Evolutionary conservation across 2,113 vertebrate genomes (phyloP), one percentile per base, ranked within the genome.

Genomic region (Mustela lutreola): DNA sequence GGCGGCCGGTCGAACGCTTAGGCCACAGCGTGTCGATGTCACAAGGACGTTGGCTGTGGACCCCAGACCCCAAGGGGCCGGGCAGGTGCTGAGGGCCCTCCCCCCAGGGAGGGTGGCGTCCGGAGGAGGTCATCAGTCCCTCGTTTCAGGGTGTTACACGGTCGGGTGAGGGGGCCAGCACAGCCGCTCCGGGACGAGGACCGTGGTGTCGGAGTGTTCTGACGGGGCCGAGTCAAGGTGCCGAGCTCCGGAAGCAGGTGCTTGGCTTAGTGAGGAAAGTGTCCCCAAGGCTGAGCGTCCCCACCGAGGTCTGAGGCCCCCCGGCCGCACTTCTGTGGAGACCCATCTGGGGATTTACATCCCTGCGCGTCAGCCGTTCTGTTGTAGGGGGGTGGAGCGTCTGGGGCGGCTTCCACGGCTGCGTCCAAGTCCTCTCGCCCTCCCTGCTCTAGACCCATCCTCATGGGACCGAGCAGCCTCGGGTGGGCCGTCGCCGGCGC

Each of bases 391-490:
- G 4, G 26, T 48, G 3, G 15, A 65, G 50, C 31, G 19, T 39
- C 42, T 21, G 76, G 75, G 42, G 11, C 1, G 11, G 62, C 33
- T 6, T 45, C 42, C 11, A 31, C 11, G 1, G 1, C 65, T n/a
- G 21, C 18, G 11, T 26, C 65, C 15, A 48, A n/a, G 45, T 6
- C 15, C n/a, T 80, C 80, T 11, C 12, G 14, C 19, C 70, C 14
- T 70, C 56, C 21, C 28, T 0, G 6, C 10, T 10, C 50, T 50
- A 31, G n/a, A 14, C 1, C 4, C 18, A 2, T 18, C 8, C 15
- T 2, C 9, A 0, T 5, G 67, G 33, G 50, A 11, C 42, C 28
- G 4, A 7, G 15, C 2, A 14, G 28, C 31, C 33, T 53, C 2
- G 14, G 28, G 7, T 4, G n/a, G n/a, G 5, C 2, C 56, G 18